These are phyloP conservation scores for Nothocercus julius DNA, from an alignment of 2,113 vertebrate species.

Conservation along the genomic window DNA sequence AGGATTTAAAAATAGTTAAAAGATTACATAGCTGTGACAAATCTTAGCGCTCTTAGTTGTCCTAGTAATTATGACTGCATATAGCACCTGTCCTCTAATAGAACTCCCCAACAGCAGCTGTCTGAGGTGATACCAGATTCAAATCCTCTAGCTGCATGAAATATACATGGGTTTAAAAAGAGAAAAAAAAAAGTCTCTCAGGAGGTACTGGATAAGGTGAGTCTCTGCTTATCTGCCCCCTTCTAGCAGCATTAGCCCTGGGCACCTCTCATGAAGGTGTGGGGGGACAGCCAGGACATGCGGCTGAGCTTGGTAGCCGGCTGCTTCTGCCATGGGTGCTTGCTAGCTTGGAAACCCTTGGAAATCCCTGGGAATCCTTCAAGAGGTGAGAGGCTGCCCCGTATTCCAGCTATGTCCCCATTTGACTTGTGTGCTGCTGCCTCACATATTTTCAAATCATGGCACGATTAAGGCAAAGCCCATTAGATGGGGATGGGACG, in stretches of 20 bases:
- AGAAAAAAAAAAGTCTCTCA: too few species aligned
- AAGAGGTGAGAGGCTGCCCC: rapidly evolving
- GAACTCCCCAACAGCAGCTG: neutral
- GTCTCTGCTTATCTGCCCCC: neutral
- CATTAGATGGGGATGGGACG: neutral
- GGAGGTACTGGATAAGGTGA: too few species aligned
- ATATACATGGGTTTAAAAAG: neutral
- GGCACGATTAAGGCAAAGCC: neutral
- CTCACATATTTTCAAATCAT: rapidly evolving
- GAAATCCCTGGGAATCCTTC: neutral
- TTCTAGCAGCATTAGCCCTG: neutral
- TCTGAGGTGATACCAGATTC: neutral
- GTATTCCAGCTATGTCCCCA: neutral
- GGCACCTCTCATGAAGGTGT: neutral
- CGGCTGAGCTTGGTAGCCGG: neutral
- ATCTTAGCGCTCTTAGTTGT: rapidly evolving
- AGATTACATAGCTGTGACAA: rapidly evolving
- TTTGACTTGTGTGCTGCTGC: neutral
- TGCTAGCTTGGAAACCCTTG: neutral
- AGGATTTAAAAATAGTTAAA: neutral
- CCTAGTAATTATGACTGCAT: neutral
- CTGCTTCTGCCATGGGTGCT: neutral
- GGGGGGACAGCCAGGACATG: neutral
- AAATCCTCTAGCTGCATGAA: neutral
- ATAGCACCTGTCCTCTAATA: neutral